phyloP scores from a whole-genome alignment of 2,113 vertebrate species.

The Zosterops pallidus region DNA sequence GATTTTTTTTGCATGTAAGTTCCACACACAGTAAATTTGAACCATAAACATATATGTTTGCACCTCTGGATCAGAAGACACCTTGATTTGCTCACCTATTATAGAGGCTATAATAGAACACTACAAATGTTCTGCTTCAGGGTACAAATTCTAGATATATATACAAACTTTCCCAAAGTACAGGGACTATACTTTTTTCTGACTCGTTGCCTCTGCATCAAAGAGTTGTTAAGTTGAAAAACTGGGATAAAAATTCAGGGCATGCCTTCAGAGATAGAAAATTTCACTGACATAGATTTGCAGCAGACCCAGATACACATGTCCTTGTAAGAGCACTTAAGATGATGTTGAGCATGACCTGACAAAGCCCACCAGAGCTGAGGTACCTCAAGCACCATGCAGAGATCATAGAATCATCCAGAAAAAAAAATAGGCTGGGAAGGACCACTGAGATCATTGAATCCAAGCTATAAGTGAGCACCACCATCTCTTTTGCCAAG shows the following conservation, averaged over 20 bases:
- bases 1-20: not conserved
- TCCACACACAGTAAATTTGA: not conserved
- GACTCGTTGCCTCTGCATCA: not conserved
- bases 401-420: not conserved
- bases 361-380: not conserved
- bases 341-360: accelerated
- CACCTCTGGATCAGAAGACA: not conserved
- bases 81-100: not conserved
- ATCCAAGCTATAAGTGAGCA: accelerated
- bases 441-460: not conserved
- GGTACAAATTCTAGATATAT: not conserved
- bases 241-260: not conserved
- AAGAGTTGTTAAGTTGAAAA: not conserved
- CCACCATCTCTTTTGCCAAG: not conserved
- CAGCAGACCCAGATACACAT: not conserved
- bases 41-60: not conserved
- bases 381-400: not conserved
- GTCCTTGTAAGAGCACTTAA: not conserved
- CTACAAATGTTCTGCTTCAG: not conserved
- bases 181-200: not conserved
- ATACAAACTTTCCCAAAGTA: not conserved
- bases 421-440: not conserved
- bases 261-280: not conserved
- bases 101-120: not conserved
- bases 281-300: not conserved